Base-by-base conservation (phyloP, 2,888 invertebrate species). In the Drosophila nigricruria region DNA sequence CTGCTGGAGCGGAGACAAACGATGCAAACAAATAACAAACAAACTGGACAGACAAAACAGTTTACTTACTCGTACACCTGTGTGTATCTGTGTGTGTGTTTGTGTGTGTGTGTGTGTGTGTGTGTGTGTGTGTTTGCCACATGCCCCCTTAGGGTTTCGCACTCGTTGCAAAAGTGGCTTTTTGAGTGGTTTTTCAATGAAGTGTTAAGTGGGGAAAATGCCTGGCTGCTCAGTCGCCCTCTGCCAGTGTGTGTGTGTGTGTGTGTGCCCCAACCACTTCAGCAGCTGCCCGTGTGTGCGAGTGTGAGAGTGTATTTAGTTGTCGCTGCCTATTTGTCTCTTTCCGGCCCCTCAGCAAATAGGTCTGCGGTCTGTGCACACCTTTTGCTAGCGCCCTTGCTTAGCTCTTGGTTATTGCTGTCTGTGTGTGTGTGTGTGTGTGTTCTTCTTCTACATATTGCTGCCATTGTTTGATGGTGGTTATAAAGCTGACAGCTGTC, bases 171-270 rank as follows among this genome's bases (percentile, higher is more conserved):
- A 80, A 78, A 90, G 88, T 88, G 90, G 90, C 84, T 84, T 82
- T 84, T 87, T 78, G 78, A 89, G 90, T 89, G 90, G 88, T 82
- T 89, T 89, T 89, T 88, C 90, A 89, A 89, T 89, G 89, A 90
- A 90, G 90, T 89, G 89, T 82, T 90, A 90, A 90, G 88, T 90
- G 88, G 74, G 84, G 65, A 71, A 81, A 72, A 80, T 74, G 77
- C 70, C 71, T 57, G 73, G 79, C 68, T 78, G 76, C 76, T 79
- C 70, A 74, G 65, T 59, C 58, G 53, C 45, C 47, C 63, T 53
- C 61, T 45, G 59, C n/a, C 69, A 2, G 0, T 45, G 32, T 40
- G n/a, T 68, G 23, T 61, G 50, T 73, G 42, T 23, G 53, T 60
- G 64, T 42, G 32, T 38, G 42, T 36, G 32, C 38, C 42, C 30